Evolutionary conservation across 2,888 invertebrate genomes (phyloP), one percentile per base, ranked within the genome.

Genomic region (Catocala nupta): DNA sequence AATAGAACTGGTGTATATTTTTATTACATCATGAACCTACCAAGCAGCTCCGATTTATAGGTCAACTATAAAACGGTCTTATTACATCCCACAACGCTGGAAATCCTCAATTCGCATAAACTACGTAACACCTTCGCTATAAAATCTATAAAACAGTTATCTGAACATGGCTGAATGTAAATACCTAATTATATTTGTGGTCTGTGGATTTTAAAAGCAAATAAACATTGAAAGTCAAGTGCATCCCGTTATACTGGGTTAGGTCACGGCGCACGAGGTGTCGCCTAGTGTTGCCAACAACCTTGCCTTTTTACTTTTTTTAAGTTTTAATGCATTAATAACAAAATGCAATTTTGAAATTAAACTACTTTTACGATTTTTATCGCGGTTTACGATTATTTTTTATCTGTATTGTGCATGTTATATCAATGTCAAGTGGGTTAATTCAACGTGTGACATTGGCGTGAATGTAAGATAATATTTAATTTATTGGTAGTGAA

Each of bases 241-340:
- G 77, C 79, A 77, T 81, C 81, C 86, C 85, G 86, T 86, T 86
- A 83, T 78, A 72, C 70, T 80, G 81, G 75, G 77, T 80, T 78
- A 80, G 85, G 85, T 85, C 84, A 83, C 74, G 78, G 79, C 73
- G 63, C 66, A 68, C 73, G 59, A 65, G 70, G 68, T 73, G 55
- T 52, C 52, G 61, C 33, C 47, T 47, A 56, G 55, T 61, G 45
- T 56, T 55, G 55, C 51, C 65, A 16, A 43, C 49, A 58, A 51
- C 50, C 25, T 59, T 45, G 51, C 34, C 39, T 60, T 55, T 63
- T 39, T 9, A 39, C 6, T 39, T 39, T 39, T 8, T 8, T 39
- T 39, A 6, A 1, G 1, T 39, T 39, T 39, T 39, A 39, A 39
- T 9, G 6, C 36, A 39, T 8, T 9, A 39, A 9, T 2, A 9